Evolutionary conservation across 2,888 invertebrate genomes (phyloP).

Genomic region (Selenia dentaria): DNA sequence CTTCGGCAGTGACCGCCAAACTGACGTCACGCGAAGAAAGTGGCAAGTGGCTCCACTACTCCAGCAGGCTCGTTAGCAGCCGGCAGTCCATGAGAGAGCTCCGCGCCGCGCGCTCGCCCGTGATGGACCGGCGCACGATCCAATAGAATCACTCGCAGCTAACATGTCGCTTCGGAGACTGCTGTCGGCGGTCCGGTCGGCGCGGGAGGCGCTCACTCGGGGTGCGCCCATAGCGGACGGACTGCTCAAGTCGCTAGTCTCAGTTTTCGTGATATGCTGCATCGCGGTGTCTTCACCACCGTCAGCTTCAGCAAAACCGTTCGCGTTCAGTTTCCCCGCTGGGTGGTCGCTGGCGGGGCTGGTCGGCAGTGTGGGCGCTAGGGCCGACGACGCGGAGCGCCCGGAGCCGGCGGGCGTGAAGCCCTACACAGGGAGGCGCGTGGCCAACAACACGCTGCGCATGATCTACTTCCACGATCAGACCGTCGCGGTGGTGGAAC

Average conservation of each 20-base stretch:
- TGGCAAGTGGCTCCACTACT: conserved; percentile 38
- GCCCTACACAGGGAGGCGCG: conserved; percentile 86
- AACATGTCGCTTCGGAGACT: conserved; percentile 71
- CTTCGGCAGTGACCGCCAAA: conserved; percentile 51
- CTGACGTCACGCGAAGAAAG: conserved; percentile 50
- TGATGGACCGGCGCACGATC: conserved; percentile 41
- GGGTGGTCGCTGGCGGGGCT: conserved; percentile 77
- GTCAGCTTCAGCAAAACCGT: conserved; percentile 74
- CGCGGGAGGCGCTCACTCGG: conserved; percentile 65
- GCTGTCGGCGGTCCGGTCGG: conserved; percentile 68
- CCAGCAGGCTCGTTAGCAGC: conserved; percentile 18
- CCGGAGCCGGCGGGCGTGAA: conserved; percentile 74
- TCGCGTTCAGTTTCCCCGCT: conserved; percentile 74
- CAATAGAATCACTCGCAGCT: conserved; percentile 23
- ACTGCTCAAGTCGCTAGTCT: conserved; percentile 69
- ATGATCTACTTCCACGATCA: conserved; percentile 93
- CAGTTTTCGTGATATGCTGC: conserved; percentile 70
- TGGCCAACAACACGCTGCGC: conserved; percentile 87
- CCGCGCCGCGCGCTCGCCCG: conserved; percentile 55
- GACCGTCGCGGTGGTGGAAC: conserved; percentile 92
- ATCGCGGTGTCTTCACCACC: conserved; percentile 76
- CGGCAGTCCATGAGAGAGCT: conserved; percentile 52
- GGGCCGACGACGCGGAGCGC: conserved; percentile 59
- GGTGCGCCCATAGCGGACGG: conserved; percentile 72
- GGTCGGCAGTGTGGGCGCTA: conserved; percentile 67